phyloP scores from a whole-genome alignment of 2,888 invertebrate species.

The Phragmatobia fuliginosa region DNA sequence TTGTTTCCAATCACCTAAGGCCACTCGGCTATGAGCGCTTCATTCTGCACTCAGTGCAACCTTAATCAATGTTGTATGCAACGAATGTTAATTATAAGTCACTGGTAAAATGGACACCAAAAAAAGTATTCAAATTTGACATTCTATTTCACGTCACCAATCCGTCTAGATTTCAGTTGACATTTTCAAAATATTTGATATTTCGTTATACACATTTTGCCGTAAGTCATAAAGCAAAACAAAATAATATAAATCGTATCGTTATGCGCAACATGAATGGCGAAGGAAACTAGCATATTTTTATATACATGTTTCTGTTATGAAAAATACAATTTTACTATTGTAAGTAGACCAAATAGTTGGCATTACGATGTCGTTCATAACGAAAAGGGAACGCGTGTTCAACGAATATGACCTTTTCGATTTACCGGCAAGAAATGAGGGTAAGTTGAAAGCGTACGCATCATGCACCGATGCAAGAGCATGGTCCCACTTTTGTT shows the following conservation, averaged over 20 bases:
- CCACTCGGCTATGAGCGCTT: too few species aligned
- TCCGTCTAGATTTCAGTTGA: constrained; percentile 78
- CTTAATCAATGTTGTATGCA: not conserved
- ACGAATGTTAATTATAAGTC: not conserved
- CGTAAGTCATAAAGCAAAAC: constrained; percentile 63
- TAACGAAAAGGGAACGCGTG: constrained; percentile 82
- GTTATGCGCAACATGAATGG: constrained; percentile 76
- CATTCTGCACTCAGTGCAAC: not conserved
- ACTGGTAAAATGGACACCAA: constrained; percentile 20
- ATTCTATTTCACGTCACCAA: constrained; percentile 71
- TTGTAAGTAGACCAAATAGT: constrained; percentile 58
- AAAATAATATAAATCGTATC: constrained; percentile 67
- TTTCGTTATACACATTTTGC: constrained; percentile 74
- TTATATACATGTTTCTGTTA: constrained; percentile 64
- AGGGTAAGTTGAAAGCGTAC: constrained; percentile 86
- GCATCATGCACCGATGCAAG: constrained; percentile 86
- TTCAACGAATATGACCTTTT: constrained; percentile 79
- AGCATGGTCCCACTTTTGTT: constrained; percentile 86
- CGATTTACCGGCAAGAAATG: constrained; percentile 80
- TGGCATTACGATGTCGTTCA: constrained; percentile 76
- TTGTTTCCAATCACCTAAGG: too few species aligned
- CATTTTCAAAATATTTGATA: constrained; percentile 77
- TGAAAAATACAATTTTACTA: constrained; percentile 62
- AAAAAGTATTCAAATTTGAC: constrained; percentile 55
- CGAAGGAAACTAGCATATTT: constrained; percentile 67